Base-by-base conservation (phyloP, 2,113 vertebrate species). In the Ptilonorhynchus violaceus region DNA sequence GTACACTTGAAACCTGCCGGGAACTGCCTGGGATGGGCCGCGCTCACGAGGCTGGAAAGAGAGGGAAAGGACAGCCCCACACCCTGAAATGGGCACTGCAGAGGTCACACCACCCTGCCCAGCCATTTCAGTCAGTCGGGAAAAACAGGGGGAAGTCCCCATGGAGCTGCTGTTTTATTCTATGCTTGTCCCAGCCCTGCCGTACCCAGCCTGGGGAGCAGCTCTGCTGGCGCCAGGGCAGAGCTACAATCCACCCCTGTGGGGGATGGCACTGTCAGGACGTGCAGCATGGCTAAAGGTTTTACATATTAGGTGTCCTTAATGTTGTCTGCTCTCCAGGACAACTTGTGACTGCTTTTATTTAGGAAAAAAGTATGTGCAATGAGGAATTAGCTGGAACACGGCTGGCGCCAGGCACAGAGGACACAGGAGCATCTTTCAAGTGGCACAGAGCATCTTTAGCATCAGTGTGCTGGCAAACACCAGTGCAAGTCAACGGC, bases 321-420 rank as follows among this genome's bases (percentile, higher is more conserved):
- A 82, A 85, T 18, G 20, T 4, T 47, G 49, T 18, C 58, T 85
- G 70, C 41, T 75, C 67, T 44, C 49, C 75, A 76, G 78, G 22
- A 68, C 67, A 68, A 79, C 37, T 49, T 44, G 31, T 1, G 2
- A n/a, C n/a, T 76, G 56, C 41, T 79, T 75, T 82, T 78, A 25
- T 56, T 84, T 33, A 69, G 35, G 7, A 55, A 67, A 46, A 27
- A 46, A 42, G 19, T 4, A 53, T 27, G 30, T 28, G 25, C 53
- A 59, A 47, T 2, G 2, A 87, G 49, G 74, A 78, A 91, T 66
- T 10, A 47, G 46, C 37, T 35, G 78, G 42, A 30, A 49, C 39
- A 50, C 0, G 0, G 44, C 72, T 39, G 73, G 79, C 56, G 39
- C 55, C 69, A 55, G 68, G 84, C 8, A 0, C 59, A 31, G 55